A percentile compares a stretch with the other conserved stretches of the same genome.
Evolutionary conservation across 2,113 vertebrate species (phyloP).

Genomic region (Rynchops niger): DNA sequence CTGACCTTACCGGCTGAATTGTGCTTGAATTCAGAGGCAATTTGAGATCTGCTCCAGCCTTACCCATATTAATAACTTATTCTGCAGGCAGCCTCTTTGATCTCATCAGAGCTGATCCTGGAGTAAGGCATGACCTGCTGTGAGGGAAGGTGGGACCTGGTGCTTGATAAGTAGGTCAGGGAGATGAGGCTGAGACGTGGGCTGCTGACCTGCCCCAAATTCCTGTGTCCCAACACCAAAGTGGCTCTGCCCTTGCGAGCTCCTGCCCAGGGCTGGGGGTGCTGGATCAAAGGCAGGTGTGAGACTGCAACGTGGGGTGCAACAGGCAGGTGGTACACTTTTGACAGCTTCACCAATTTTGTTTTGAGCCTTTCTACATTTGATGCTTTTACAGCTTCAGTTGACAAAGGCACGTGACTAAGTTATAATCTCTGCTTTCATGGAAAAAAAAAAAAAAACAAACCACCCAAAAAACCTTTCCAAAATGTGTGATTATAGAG

Average conservation of each 20-base stretch:
- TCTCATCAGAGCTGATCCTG: neutral
- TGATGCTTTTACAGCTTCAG: neutral
- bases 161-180: neutral
- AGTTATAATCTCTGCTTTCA: neutral
- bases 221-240: neutral
- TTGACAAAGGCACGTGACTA: neutral
- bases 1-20: neutral
- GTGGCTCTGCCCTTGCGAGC: neutral
- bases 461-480: neutral
- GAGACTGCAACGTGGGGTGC: neutral
- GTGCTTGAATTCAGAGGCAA: neutral
- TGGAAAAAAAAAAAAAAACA: neutral
- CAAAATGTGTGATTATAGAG: neutral
- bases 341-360: neutral
- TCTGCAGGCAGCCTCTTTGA: neutral
- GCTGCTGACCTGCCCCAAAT: neutral
- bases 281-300: neutral
- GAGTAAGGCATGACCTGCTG: neutral
- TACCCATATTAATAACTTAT: neutral
- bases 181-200: fast-evolving
- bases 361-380: neutral
- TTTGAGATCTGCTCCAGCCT: neutral
- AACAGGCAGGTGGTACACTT: neutral
- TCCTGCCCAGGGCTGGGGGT: neutral
- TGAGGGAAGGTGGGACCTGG: neutral